A percentile compares a stretch with the other conserved stretches of the same genome.
Evolutionary conservation across 1,140 invertebrate species (phyloP).

Genomic region (Papilio xuthus): DNA sequence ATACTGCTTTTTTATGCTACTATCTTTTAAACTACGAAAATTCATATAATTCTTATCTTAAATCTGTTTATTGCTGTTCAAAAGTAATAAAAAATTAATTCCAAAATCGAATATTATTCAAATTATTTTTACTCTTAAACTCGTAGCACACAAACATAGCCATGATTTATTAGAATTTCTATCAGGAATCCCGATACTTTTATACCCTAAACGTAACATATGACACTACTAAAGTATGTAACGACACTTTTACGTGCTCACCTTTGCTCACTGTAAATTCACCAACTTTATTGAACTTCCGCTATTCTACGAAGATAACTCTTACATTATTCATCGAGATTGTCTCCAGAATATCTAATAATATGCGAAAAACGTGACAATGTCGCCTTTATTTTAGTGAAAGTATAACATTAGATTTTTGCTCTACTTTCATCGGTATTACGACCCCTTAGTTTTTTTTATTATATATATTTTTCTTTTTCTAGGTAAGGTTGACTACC

Average conservation of each 20-base stretch:
- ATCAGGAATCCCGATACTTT: not conserved
- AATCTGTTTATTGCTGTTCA: no score
- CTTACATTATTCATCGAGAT: constrained; percentile 6
- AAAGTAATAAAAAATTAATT: no score
- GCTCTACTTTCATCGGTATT: not conserved
- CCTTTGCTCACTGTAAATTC: not conserved
- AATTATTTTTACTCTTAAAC: no score
- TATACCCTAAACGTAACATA: not conserved
- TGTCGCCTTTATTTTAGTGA: not conserved
- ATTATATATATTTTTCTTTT: no score
- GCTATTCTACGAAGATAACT: constrained; percentile 8
- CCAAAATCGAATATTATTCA: no score
- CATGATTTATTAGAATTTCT: no score
- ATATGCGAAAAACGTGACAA: constrained; percentile 11
- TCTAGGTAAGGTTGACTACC: no score
- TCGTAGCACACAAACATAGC: no score
- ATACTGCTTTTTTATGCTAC: no score
- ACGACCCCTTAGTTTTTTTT: not conserved
- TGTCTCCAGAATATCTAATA: not conserved
- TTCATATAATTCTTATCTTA: no score
- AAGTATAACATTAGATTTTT: not conserved
- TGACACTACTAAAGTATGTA: not conserved
- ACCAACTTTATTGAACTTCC: not conserved
- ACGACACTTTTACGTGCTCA: not conserved
- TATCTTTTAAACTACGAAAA: no score